Conservation (phyloP, 2,113 vertebrate species). For the Nibea albiflora region DNA sequence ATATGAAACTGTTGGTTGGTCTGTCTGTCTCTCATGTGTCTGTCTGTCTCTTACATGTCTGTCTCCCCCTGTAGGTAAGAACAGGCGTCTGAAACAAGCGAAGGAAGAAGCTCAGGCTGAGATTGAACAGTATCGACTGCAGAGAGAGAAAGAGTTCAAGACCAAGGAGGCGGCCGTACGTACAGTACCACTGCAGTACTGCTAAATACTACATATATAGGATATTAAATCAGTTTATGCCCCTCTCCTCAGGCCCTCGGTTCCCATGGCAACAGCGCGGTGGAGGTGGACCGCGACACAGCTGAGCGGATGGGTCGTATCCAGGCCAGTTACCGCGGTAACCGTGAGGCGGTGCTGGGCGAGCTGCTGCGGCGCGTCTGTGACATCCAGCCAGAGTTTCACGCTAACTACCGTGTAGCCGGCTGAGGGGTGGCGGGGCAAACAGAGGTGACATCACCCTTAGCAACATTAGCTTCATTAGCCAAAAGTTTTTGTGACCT, state of each 20-base stretch:
- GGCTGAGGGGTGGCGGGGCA: constrained; percentile 79
- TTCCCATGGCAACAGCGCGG: constrained; percentile 94
- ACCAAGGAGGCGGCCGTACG: constrained; percentile 94
- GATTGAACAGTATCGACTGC: constrained; percentile 97
- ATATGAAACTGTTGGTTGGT: too few species aligned
- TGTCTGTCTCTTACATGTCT: not conserved
- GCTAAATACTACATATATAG: too few species aligned
- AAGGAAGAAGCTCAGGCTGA: constrained; percentile 99
- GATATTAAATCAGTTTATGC: too few species aligned
- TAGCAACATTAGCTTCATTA: constrained; percentile 19
- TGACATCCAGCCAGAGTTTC: constrained; percentile 95
- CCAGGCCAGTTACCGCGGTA: constrained; percentile 90
- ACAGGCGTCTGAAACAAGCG: constrained; percentile 95
- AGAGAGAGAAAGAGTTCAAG: constrained; percentile 98
- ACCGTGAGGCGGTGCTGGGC: constrained; percentile 89
- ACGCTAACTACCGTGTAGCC: constrained; percentile 92
- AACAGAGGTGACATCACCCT: not conserved
- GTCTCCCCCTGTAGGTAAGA: constrained; percentile 87
- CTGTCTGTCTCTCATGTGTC: not conserved
- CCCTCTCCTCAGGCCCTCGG: constrained; percentile 87
- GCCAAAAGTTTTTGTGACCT: not conserved
- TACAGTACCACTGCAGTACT: not conserved
- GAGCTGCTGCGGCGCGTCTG: constrained; percentile 91
- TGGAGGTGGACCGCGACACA: constrained; percentile 95
- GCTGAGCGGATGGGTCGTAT: constrained; percentile 89